Evolutionary conservation across 2,113 vertebrate species (phyloP).

Genomic region (Turdus rufiventris): DNA sequence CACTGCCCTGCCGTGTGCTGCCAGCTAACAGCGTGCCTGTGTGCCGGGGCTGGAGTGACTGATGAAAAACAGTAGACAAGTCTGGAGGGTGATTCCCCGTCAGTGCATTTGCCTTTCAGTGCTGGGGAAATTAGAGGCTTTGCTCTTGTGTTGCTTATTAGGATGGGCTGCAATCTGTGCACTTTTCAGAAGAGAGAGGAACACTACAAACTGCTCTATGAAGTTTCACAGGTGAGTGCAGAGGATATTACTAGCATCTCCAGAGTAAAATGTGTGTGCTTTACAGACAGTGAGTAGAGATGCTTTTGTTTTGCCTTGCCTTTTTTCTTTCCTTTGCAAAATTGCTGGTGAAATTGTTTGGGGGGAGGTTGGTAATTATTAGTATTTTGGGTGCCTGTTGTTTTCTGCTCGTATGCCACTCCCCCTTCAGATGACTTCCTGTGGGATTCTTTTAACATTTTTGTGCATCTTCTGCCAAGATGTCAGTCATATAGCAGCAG

Average conservation of each 20-base stretch:
- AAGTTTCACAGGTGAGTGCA: slow-evolving; percentile 96
- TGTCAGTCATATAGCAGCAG: slow-evolving; percentile 67
- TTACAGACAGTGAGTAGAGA: slow-evolving; percentile 19
- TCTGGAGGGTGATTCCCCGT: slow-evolving; percentile 88
- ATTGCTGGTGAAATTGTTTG: slow-evolving; percentile 30
- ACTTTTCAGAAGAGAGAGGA: slow-evolving; percentile 98
- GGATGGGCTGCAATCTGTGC: slow-evolving; percentile 99
- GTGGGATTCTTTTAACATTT: slow-evolving; percentile 77
- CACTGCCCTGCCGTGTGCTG: slow-evolving; percentile 69
- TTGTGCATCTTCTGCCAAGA: slow-evolving; percentile 72
- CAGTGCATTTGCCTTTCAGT: slow-evolving; percentile 79
- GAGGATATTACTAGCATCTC: slow-evolving; percentile 43
- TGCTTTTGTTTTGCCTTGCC: slow-evolving; percentile 38
- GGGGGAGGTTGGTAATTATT: slow-evolving; percentile 27
- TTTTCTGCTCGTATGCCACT: slow-evolving; percentile 69
- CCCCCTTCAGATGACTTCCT: slow-evolving; percentile 77
- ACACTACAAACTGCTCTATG: slow-evolving; percentile 98
- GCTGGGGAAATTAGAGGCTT: slow-evolving; percentile 82
- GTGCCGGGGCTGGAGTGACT: slow-evolving; percentile 82
- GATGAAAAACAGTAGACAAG: slow-evolving; percentile 85
- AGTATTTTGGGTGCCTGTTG: slow-evolving; percentile 63
- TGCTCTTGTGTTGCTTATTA: slow-evolving; percentile 79
- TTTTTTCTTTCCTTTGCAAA: slow-evolving; percentile 9
- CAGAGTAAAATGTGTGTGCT: slow-evolving; percentile 47
- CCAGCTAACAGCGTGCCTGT: slow-evolving; percentile 74